Conservation (phyloP, 2,113 vertebrate genomes). For the Nothoprocta perdicaria region DNA sequence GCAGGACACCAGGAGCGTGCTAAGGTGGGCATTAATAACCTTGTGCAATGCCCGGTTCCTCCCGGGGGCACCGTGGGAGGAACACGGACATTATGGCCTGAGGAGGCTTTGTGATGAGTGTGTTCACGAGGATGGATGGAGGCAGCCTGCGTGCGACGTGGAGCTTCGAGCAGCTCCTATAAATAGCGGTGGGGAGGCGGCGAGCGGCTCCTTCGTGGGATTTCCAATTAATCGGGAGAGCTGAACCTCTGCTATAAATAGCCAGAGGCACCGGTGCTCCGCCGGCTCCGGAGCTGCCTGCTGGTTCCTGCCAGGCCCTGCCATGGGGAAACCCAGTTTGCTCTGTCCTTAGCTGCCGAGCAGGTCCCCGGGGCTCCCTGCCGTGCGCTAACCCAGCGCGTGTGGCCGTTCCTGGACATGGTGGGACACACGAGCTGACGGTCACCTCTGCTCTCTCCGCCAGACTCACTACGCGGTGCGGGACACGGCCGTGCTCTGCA, state of each 20-base stretch:
- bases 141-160: constrained; percentile 46
- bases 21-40: neutral
- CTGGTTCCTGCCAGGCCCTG: neutral
- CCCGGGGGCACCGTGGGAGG: neutral
- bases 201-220: constrained; percentile 8
- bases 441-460: neutral
- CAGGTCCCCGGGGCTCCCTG: no score
- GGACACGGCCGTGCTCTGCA: constrained; percentile 79
- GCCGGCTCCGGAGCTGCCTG: neutral
- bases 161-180: constrained; percentile 49
- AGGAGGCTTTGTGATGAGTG: constrained; percentile 44
- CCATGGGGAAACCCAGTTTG: no score
- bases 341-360: no score
- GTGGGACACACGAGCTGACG: neutral
- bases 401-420: no score
- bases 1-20: neutral
- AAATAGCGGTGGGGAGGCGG: constrained; percentile 64
- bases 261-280: neutral
- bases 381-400: no score
- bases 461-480: constrained; percentile 93
- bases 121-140: constrained; percentile 52
- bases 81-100: neutral
- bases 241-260: constrained; percentile 63
- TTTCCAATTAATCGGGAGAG: constrained; percentile 73
- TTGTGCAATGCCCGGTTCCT: neutral